These are phyloP conservation scores for Plusia festucae DNA, from an alignment of 2,888 invertebrate species.

Conservation along the genomic window DNA sequence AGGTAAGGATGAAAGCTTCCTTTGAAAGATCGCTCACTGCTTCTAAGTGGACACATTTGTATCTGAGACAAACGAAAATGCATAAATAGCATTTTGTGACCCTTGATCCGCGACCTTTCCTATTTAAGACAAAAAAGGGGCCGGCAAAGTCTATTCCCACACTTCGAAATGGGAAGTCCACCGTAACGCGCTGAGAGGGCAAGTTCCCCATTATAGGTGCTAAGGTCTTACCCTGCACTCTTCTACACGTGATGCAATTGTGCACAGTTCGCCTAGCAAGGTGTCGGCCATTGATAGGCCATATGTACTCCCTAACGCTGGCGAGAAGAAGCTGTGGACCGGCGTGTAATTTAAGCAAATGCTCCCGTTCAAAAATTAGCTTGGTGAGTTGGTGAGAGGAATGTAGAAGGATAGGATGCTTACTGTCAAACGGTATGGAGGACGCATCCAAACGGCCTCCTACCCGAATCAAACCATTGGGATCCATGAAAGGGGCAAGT, in stretches of 20 bases:
- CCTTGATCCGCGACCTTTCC: neutral
- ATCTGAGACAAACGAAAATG: neutral
- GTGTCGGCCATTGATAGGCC: neutral
- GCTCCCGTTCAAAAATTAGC: conserved; percentile 2
- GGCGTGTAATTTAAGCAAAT: neutral
- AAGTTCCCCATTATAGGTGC: neutral
- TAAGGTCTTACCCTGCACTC: neutral
- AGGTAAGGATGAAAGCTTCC: neutral
- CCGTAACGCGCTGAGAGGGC: no score
- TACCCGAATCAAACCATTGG: no score
- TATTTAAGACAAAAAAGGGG: neutral
- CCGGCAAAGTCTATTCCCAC: neutral
- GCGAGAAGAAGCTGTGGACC: no score
- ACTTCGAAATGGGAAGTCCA: no score
- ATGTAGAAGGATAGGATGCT: neutral
- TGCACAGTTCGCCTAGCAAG: neutral
- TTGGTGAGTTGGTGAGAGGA: conserved; percentile 1
- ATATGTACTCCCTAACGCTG: neutral
- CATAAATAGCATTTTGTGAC: no score
- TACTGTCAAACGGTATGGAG: no score
- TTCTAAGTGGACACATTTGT: neutral
- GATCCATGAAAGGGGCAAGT: neutral
- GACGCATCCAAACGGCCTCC: no score
- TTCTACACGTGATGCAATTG: neutral
- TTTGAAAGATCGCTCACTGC: neutral